Conservation (phyloP, 2,113 vertebrate genomes). For the Petaurus breviceps region DNA sequence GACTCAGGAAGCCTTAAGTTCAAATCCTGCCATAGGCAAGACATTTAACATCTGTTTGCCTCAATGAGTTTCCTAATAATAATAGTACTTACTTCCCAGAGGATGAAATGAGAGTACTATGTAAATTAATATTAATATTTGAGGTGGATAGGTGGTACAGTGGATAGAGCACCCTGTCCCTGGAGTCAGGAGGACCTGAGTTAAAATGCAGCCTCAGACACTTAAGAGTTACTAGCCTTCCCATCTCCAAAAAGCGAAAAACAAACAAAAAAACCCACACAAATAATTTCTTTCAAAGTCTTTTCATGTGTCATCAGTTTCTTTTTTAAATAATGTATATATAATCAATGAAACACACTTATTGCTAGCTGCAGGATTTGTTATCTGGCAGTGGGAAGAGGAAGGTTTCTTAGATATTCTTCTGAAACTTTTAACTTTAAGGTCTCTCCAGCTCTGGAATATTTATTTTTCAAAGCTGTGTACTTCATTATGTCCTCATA, state of each 20-base stretch:
- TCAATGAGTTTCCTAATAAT: neutral
- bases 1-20: neutral
- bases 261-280: too few species aligned
- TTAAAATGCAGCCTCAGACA: too few species aligned
- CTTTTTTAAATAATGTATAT: too few species aligned
- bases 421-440: neutral
- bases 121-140: too few species aligned
- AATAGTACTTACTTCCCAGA: neutral
- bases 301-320: neutral
- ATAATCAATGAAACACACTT: neutral
- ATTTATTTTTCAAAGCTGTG: neutral
- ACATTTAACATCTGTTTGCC: neutral
- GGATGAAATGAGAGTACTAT: neutral
- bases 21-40: neutral
- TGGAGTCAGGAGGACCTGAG: too few species aligned
- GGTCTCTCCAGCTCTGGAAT: neutral
- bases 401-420: neutral
- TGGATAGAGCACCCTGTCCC: too few species aligned
- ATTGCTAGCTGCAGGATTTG: too few species aligned
- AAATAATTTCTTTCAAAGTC: neutral
- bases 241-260: too few species aligned
- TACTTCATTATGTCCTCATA: conserved; percentile 10
- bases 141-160: too few species aligned
- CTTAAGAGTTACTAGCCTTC: too few species aligned
- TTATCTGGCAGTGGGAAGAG: neutral